These are phyloP conservation scores for Leuciscus idus DNA, from an alignment of 2,113 vertebrate genomes.

Conservation along the genomic window DNA sequence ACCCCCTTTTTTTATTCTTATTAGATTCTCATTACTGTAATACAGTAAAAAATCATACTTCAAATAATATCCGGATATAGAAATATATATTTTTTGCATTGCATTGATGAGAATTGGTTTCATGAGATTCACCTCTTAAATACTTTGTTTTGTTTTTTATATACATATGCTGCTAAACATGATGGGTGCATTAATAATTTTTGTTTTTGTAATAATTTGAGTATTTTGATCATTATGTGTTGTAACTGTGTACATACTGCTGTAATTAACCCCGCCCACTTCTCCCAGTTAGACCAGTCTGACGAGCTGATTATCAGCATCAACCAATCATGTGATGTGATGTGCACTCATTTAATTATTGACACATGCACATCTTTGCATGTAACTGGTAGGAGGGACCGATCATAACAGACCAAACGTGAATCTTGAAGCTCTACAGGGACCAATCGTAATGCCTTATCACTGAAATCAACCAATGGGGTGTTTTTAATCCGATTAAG, in stretches of 20 bases:
- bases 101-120: neutral
- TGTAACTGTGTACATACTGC: conserved; percentile 40
- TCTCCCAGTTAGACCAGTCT: conserved; percentile 21
- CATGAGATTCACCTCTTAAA: neutral
- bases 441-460: conserved; percentile 56
- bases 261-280: conserved; percentile 35
- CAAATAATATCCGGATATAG: neutral
- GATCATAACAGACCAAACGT: conserved; percentile 33
- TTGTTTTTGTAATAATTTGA: conserved; percentile 66
- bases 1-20: neutral
- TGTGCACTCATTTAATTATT: conserved; percentile 17
- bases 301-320: neutral
- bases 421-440: conserved; percentile 46
- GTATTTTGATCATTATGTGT: conserved; percentile 29
- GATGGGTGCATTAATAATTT: conserved; percentile 31
- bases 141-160: neutral
- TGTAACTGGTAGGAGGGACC: conserved; percentile 15
- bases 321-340: neutral
- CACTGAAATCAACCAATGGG: conserved; percentile 24
- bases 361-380: conserved; percentile 47
- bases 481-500: conserved; percentile 5
- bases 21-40: neutral
- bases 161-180: conserved; percentile 69
- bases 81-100: neutral
- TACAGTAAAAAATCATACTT: neutral